Percentiles rank a stretch among this genome's conserved stretches.
Evolutionary conservation across 92 coral and sea anemone genomes (phyloP).

Genomic region (Hydrozoanthus gracilis): DNA sequence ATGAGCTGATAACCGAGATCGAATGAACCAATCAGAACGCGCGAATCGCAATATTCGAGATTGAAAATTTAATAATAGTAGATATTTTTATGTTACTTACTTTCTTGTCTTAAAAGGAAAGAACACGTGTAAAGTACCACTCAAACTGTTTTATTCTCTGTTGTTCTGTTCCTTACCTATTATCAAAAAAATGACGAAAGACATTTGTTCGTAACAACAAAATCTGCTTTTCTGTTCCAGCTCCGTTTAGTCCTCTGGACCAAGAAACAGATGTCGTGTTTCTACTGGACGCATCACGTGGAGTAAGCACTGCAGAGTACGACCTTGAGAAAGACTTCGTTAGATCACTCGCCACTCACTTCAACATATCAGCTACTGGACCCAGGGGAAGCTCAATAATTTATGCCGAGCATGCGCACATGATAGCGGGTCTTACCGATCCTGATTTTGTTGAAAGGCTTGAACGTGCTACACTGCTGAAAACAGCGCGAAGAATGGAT

Average conservation of each 20-base stretch:
- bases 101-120: no score
- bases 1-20: no score
- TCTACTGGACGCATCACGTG: conserved; percentile 61
- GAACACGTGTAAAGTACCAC: no score
- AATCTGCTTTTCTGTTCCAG: not conserved
- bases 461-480: conserved; percentile 33
- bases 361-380: conserved; percentile 29
- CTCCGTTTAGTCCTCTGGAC: conserved; percentile 39
- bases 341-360: conserved; percentile 48
- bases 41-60: no score
- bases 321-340: conserved; percentile 57
- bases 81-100: no score
- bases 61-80: no score
- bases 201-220: not conserved
- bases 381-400: conserved; percentile 33
- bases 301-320: conserved; percentile 47
- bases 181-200: not conserved
- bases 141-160: no score
- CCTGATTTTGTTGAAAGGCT: conserved; percentile 34
- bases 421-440: conserved; percentile 32
- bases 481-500: conserved; percentile 40
- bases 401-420: conserved; percentile 38
- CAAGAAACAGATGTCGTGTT: conserved; percentile 50
- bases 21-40: no score
- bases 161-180: no score